These are phyloP conservation scores for Luperina nickerlii DNA, from an alignment of 2,888 invertebrate genomes.

Conservation along the genomic window DNA sequence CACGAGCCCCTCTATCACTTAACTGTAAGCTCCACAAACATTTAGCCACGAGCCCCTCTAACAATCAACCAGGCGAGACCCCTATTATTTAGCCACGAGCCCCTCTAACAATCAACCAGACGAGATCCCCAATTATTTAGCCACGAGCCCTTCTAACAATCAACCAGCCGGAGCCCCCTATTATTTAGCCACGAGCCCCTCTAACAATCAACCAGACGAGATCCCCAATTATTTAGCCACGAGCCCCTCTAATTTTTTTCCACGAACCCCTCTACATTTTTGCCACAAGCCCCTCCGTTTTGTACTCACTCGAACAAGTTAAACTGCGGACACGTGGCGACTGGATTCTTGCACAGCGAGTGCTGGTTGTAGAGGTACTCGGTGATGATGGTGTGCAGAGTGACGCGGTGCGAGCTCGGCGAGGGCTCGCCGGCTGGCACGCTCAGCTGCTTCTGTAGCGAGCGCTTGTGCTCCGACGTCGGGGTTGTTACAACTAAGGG, in stretches of 20 bases:
- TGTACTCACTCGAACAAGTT: constrained; percentile 95
- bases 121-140: no score
- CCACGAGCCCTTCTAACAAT: no score
- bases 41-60: no score
- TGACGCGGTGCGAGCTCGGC: constrained; percentile 87
- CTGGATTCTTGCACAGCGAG: constrained; percentile 99
- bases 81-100: not conserved
- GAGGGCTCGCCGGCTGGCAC: constrained; percentile 81
- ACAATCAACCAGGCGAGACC: no score
- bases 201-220: no score
- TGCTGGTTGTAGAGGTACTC: constrained; percentile 99
- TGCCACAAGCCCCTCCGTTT: not conserved
- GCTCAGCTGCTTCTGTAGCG: constrained; percentile 88
- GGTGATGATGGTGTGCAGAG: constrained; percentile 97
- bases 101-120: not conserved
- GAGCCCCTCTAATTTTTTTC: no score
- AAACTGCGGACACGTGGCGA: constrained; percentile 99
- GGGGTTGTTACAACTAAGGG: constrained; percentile 54
- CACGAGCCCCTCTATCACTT: no score
- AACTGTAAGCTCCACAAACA: no score
- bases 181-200: no score
- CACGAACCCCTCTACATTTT: no score
- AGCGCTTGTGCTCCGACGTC: constrained; percentile 80
- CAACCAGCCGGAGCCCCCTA: no score
- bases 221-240: no score